Evolutionary conservation across 2,888 invertebrate genomes (phyloP), one percentile per base, ranked within the genome.

Genomic region (Allacma fusca): DNA sequence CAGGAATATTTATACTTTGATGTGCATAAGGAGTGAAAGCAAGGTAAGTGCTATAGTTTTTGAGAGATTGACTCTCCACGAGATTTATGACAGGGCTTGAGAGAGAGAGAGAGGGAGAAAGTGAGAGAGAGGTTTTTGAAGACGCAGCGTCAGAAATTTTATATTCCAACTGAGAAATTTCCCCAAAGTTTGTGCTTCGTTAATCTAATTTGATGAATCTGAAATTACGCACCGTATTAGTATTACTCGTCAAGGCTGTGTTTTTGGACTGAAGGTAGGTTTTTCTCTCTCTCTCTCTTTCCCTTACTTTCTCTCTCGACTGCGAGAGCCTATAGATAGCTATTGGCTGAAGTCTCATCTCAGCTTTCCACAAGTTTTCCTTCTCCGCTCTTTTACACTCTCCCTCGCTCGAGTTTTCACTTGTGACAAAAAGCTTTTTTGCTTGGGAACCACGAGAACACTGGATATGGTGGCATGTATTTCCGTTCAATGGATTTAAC

Each of bases 401-500:
- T 64, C 64, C 23, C 64, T 64, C 64, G 4, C 64, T 64, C 23
- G 4, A 57, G 57, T 50, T 50, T 50, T 50, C n/a, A 19, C 19
- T n/a, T 50, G 19, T 13, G 50, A 62, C 23, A 62, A 62, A 62
- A 62, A 62, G 62, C 62, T 62, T 62, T 62, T 62, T 2, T 24
- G 5, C 4, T 21, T 62, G 2, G 9, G 21, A 62, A 23, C 62
- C 62, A 24, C 62, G 40, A 28, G 44, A 43, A n/a, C 40, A 29
- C 21, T 19, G 21, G 57, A 26, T 4, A 73, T 29, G 28, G 73
- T 73, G 65, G 74, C 65, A 67, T 74, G 74, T 64, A 74, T 74
- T 74, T 74, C 65, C 74, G 74, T 74, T 74, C 74, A 73, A 43
- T 73, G 65, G 50, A 74, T 74, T 74, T 74, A 74, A 65, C 24